Evolutionary conservation across 2,888 invertebrate species (phyloP).

Genomic region (Pollenia griseotomentosa): DNA sequence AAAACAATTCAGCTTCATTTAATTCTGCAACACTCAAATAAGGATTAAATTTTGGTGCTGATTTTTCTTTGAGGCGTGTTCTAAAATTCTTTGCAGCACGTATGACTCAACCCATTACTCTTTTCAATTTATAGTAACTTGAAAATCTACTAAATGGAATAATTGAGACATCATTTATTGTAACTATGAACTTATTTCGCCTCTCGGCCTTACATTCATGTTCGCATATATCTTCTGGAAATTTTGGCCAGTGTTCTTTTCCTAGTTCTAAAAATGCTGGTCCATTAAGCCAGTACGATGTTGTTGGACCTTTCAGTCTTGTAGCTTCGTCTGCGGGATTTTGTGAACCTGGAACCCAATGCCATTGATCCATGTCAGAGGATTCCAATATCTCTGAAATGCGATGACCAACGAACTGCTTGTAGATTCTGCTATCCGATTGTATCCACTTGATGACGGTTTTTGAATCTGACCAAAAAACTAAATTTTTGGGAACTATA

Average conservation of each 20-base stretch:
- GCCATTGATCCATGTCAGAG: slow-evolving; percentile 27
- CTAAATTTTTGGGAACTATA: neutral
- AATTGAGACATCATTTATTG: slow-evolving; percentile 3
- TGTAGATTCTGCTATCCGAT: slow-evolving; percentile 40
- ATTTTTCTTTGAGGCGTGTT: neutral
- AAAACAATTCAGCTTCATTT: neutral
- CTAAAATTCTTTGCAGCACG: slow-evolving; percentile 22
- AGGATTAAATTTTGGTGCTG: neutral
- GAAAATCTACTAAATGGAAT: slow-evolving; percentile 31
- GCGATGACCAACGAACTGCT: slow-evolving; percentile 57
- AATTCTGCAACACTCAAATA: slow-evolving; percentile 18
- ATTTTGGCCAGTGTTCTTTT: slow-evolving; percentile 17
- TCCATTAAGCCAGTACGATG: slow-evolving; percentile 35
- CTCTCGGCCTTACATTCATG: neutral
- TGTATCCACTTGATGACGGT: neutral
- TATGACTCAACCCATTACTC: slow-evolving; percentile 18
- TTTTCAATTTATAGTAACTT: slow-evolving; percentile 7
- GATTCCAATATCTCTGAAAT: slow-evolving; percentile 45
- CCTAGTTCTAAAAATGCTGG: slow-evolving; percentile 13
- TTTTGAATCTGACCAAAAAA: slow-evolving; percentile 43
- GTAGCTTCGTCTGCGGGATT: slow-evolving; percentile 50
- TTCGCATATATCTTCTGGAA: slow-evolving; percentile 24
- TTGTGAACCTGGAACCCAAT: slow-evolving; percentile 47
- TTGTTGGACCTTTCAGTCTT: neutral
- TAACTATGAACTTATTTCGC: slow-evolving; percentile 38